phyloP scores from a whole-genome alignment of 2,888 invertebrate genomes.

The Drosophila ustulata region DNA sequence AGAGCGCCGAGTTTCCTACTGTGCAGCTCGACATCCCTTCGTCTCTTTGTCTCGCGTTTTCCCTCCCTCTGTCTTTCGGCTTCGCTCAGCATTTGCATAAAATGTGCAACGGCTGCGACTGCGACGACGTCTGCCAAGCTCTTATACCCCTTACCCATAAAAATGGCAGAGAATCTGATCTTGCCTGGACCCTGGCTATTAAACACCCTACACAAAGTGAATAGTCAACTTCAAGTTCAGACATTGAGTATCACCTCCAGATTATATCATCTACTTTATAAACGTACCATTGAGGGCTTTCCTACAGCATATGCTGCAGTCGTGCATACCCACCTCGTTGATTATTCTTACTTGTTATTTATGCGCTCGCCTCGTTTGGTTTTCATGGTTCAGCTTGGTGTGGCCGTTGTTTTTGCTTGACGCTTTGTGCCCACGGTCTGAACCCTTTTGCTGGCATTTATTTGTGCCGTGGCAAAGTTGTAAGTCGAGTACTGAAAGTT shows the following conservation, averaged over 20 bases:
- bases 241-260: no score
- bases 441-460: constrained; percentile 46
- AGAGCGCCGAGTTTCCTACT: constrained; percentile 38
- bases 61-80: not conserved
- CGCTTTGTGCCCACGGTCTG: constrained; percentile 21
- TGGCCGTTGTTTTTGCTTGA: constrained; percentile 14
- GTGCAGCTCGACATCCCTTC: constrained; percentile 3
- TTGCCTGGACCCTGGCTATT: not conserved
- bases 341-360: constrained; percentile 36
- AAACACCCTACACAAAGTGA: not conserved
- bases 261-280: not conserved
- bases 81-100: constrained; percentile 63
- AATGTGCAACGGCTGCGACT: constrained; percentile 54
- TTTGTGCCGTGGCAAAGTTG: constrained; percentile 35
- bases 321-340: not conserved
- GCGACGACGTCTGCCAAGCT: constrained; percentile 13
- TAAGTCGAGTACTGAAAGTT: constrained; percentile 62
- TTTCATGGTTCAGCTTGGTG: constrained; percentile 26
- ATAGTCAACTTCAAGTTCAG: no score
- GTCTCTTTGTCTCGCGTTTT: not conserved
- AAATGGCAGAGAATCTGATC: not conserved
- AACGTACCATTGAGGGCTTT: not conserved
- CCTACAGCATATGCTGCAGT: constrained; percentile 9
- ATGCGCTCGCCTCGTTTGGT: constrained; percentile 34
- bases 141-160: constrained; percentile 17